Percentiles rank a stretch among this genome's conserved stretches.
phyloP scores from a whole-genome alignment of 2,888 invertebrate species.

The Xiphydria camelus region DNA sequence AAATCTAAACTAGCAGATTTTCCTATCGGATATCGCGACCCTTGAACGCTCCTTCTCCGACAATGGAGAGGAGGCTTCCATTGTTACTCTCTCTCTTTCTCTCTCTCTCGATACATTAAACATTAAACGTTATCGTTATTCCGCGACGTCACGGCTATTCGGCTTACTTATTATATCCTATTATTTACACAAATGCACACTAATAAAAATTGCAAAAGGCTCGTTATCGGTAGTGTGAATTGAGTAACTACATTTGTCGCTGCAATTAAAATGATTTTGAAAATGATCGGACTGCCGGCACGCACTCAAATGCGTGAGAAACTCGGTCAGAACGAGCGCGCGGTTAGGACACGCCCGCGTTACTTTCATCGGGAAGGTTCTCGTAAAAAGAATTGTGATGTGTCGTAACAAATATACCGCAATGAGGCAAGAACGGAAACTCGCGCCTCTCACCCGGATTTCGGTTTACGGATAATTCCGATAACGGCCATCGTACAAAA shows the following conservation, averaged over 20 bases:
- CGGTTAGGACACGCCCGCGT: too few relatives aligned
- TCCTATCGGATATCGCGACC: constrained; percentile 1
- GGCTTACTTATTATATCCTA: constrained; percentile 22
- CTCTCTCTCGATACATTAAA: constrained; percentile 1
- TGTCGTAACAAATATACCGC: too few relatives aligned
- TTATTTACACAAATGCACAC: constrained; percentile 48
- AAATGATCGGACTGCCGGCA: too few relatives aligned
- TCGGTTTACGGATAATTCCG: too few relatives aligned
- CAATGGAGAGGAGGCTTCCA: too few relatives aligned
- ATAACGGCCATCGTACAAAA: too few relatives aligned
- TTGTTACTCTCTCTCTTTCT: not conserved
- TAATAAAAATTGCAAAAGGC: constrained; percentile 34
- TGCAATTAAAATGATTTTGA: constrained; percentile 27
- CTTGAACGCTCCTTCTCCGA: not conserved
- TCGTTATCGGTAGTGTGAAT: not conserved
- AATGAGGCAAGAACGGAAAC: too few relatives aligned
- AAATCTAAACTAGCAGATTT: constrained; percentile 15
- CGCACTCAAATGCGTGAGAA: too few relatives aligned
- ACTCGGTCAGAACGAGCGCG: too few relatives aligned
- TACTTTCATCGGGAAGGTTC: too few relatives aligned
- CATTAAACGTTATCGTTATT: constrained; percentile 3
- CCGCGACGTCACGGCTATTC: not conserved
- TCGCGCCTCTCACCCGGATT: too few relatives aligned
- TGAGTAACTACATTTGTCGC: constrained; percentile 8
- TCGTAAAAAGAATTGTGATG: too few relatives aligned